A percentile compares a stretch with the other conserved stretches of the same genome.
Conservation (phyloP, 2,113 vertebrate species). For the Strigops habroptila region DNA sequence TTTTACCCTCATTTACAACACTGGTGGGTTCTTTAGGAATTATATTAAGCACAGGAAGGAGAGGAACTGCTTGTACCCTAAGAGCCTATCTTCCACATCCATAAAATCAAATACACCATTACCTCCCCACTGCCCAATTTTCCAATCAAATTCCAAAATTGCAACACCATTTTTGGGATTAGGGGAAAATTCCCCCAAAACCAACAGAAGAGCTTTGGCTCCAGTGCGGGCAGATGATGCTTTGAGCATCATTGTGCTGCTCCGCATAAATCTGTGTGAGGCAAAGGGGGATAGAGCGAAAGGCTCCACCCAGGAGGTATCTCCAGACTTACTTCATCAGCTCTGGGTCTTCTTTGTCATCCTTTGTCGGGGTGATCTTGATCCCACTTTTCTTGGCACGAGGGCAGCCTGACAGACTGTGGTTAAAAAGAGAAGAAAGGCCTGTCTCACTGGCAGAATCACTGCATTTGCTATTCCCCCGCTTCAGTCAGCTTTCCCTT, state of each 20-base stretch:
- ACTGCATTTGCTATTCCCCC: background rate
- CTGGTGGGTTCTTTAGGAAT: background rate
- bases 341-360: conserved; percentile 98
- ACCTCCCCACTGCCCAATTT: background rate
- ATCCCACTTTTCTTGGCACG: conserved; percentile 99
- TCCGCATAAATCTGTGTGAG: fast-evolving
- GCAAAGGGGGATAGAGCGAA: background rate
- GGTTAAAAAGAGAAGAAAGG: conserved; percentile 61
- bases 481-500: conserved; percentile 13
- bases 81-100: background rate
- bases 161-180: fast-evolving
- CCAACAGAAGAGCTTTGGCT: background rate
- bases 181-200: background rate
- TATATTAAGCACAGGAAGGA: background rate
- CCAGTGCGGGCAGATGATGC: background rate
- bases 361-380: conserved; percentile 93
- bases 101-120: background rate
- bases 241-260: background rate
- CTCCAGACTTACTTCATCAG: conserved; percentile 93
- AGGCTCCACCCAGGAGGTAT: background rate
- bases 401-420: conserved; percentile 98
- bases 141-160: background rate
- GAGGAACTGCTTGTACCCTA: background rate
- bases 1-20: background rate
- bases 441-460: conserved; percentile 26